Base-by-base conservation (phyloP, 2,113 vertebrate species). In the Varanus salvator region DNA sequence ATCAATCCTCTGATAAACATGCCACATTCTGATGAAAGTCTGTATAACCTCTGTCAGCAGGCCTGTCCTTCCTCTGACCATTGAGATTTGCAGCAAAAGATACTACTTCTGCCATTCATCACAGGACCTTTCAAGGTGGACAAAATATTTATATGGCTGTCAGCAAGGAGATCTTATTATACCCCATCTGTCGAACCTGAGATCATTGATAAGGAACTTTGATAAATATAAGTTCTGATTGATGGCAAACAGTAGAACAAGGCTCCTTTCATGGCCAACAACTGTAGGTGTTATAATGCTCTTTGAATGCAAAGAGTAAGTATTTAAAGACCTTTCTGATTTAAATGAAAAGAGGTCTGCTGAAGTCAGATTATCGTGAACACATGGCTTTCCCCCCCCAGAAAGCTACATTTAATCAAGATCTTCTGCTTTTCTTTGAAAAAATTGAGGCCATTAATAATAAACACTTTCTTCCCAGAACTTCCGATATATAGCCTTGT, bases 11-110 rank as follows among this genome's bases (percentile, higher is more conserved):
- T 93, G 88, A 91, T 84, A 93, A 94, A 80, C 44, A 17, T 90
- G 80, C 69, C 29, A 54, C 0, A 0, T 94, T 93, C 93, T 97
- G 95, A 96, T 96, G 94, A 96, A 80, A 90, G 74, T 93, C 95
- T 95, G 93, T 95, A 94, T 95, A 78, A 95, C 94, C 94, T 96
- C 96, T 97, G 95, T 97, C 95, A 97, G 94, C 96, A 75, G 89
- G 89, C 93, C 93, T 96, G 97, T 97, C 96, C 95, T 95, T 95
- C 84, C 57, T 93, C 86, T 96, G 96, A 95, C 92, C 93, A 86
- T 89, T 95, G 93, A 95, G 94, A 93, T 96, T 94, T 95, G 92
- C 93, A 94, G 91, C 38, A 87, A 93, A 95, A 91, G 92, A 94
- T 95, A 76, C 0, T 93, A 48, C 75, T 94, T 93, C 90, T 93